A percentile compares a stretch with the other conserved stretches of the same genome.
These are phyloP conservation scores for Synodontis membranacea DNA, from an alignment of 2,113 vertebrate species.

Conservation along the genomic window DNA sequence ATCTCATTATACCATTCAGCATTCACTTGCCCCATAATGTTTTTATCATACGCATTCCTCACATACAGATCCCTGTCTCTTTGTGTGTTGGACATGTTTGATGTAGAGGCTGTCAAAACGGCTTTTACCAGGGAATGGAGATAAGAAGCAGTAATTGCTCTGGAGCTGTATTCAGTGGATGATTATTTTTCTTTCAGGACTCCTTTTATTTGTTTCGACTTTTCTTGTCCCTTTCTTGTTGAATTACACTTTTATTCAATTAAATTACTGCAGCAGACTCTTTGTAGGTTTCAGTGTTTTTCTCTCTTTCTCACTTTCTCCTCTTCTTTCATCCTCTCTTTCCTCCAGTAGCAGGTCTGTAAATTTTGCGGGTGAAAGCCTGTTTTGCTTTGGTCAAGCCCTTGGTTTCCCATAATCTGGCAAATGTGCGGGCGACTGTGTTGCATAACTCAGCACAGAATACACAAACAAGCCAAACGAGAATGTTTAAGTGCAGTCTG, in stretches of 20 bases:
- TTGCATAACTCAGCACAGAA: slow-evolving; percentile 48
- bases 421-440: slow-evolving; percentile 28
- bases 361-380: slow-evolving; percentile 48
- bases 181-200: slow-evolving; percentile 14
- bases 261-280: slow-evolving; percentile 12
- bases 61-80: slow-evolving; percentile 11
- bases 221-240: slow-evolving; percentile 18
- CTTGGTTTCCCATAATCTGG: slow-evolving; percentile 40
- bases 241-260: slow-evolving; percentile 31
- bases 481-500: slow-evolving; percentile 47
- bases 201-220: slow-evolving; percentile 26
- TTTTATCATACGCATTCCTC: slow-evolving; percentile 44
- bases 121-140: slow-evolving; percentile 31
- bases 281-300: slow-evolving; percentile 4
- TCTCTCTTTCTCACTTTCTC: neutral
- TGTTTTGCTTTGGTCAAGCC: slow-evolving; percentile 51
- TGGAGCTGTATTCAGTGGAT: slow-evolving; percentile 29
- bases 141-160: slow-evolving; percentile 32
- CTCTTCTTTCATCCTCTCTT: neutral
- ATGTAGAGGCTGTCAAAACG: slow-evolving; percentile 23
- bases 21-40: slow-evolving; percentile 37
- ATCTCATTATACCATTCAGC: slow-evolving; percentile 44
- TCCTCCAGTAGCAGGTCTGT: slow-evolving; percentile 41
- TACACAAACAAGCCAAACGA: slow-evolving; percentile 49
- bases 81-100: slow-evolving; percentile 12